Evolutionary conservation across 2,888 invertebrate species (phyloP).

Genomic region (Heliconius ethilla): DNA sequence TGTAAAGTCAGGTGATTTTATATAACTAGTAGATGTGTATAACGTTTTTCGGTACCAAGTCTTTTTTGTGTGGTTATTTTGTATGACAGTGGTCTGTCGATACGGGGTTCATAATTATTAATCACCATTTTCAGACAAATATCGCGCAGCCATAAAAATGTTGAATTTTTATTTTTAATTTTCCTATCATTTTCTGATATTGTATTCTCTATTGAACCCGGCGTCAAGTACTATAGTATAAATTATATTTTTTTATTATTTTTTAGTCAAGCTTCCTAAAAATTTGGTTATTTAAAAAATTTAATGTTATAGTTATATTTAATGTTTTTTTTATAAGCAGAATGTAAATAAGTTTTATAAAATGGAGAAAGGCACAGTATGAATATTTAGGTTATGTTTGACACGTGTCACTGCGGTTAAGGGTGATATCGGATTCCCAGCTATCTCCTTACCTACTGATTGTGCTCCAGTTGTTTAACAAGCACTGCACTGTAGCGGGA

Average conservation of each 20-base stretch:
- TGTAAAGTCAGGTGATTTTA: no score
- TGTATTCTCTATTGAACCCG: no score
- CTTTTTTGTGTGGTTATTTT: no score
- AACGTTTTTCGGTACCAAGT: no score
- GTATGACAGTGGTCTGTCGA: no score
- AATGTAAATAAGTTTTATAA: slow-evolving; percentile 41
- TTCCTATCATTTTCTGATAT: no score
- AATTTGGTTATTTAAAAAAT: background rate
- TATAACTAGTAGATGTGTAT: no score
- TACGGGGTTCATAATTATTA: no score
- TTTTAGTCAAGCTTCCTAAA: no score
- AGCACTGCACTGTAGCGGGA: background rate
- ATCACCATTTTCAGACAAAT: no score
- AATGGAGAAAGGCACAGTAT: slow-evolving; percentile 43
- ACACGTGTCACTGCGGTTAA: slow-evolving; percentile 48
- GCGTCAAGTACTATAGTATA: background rate
- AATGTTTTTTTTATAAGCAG: background rate
- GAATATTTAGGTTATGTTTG: slow-evolving; percentile 48
- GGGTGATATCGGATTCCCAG: slow-evolving; percentile 40
- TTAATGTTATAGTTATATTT: background rate
- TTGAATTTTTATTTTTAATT: no score
- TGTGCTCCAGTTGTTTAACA: slow-evolving; percentile 24
- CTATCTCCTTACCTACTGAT: slow-evolving; percentile 27
- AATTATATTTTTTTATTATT: background rate
- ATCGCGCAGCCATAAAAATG: no score